A percentile compares a stretch with the other conserved stretches of the same genome.
These are phyloP conservation scores for Stratiolaelaps scimitus DNA, from an alignment of 1,140 invertebrate species.

Conservation along the genomic window DNA sequence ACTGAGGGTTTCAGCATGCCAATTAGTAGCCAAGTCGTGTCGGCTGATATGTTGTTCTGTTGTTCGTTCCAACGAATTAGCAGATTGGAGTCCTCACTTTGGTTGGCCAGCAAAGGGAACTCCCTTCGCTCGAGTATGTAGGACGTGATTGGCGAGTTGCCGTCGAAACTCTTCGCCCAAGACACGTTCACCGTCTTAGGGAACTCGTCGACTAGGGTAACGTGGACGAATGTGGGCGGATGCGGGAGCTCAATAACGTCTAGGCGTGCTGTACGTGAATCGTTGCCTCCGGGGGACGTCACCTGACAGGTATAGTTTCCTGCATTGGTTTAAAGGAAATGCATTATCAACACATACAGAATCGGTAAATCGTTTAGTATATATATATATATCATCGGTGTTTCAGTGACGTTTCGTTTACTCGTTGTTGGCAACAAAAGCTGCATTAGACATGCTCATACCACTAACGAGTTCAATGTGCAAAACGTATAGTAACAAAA, in stretches of 20 bases:
- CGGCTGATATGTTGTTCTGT: conserved; percentile 66
- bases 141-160: conserved; percentile 84
- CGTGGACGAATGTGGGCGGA: conserved; percentile 70
- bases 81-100: conserved; percentile 32
- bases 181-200: conserved; percentile 61
- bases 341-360: too few species aligned
- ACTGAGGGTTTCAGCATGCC: conserved; percentile 80
- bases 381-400: too few species aligned
- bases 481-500: too few species aligned
- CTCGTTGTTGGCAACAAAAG: too few species aligned
- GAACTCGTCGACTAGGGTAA: conserved; percentile 46
- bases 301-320: conserved; percentile 50
- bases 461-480: too few species aligned
- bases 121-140: conserved; percentile 78
- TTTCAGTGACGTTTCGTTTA: too few species aligned
- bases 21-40: conserved; percentile 61
- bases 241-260: conserved; percentile 87
- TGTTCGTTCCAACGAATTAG: conserved; percentile 63
- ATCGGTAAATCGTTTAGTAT: too few species aligned
- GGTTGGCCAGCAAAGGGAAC: conserved; percentile 30
- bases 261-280: conserved; percentile 65
- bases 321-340: not conserved
- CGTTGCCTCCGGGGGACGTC: conserved; percentile 73
- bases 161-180: conserved; percentile 91
- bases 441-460: too few species aligned